phyloP scores from a whole-genome alignment of 2,797 vertebrate genomes.

The Scleropages formosus region DNA sequence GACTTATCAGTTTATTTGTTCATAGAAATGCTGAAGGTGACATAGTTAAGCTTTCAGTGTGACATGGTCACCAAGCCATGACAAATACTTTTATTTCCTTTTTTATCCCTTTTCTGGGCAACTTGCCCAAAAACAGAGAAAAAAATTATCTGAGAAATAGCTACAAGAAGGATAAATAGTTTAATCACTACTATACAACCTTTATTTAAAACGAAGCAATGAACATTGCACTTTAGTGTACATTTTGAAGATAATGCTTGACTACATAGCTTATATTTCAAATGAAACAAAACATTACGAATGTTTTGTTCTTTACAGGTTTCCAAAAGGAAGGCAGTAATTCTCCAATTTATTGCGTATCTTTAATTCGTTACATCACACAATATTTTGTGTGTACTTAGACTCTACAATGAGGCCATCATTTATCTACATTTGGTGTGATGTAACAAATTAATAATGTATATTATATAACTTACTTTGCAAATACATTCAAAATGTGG shows the following conservation, averaged over 20 bases:
- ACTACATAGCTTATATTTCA: too few relatives aligned
- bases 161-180: background rate
- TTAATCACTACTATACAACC: background rate
- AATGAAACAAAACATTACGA: background rate
- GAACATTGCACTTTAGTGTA: background rate
- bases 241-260: background rate
- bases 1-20: background rate
- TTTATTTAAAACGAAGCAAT: background rate
- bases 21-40: background rate
- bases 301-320: background rate
- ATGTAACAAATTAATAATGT: constrained; percentile 1
- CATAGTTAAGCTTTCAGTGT: background rate
- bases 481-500: constrained; percentile 3
- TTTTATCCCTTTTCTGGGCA: background rate
- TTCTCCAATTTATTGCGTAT: background rate
- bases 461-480: background rate
- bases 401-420: background rate
- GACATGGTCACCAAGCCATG: background rate
- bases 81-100: background rate
- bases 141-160: background rate
- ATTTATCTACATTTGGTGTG: background rate
- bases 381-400: background rate
- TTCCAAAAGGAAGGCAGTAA: background rate
- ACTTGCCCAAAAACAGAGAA: background rate
- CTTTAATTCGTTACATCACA: background rate